Conservation (phyloP, 2,797 vertebrate genomes). For the Ciconia nigra region DNA sequence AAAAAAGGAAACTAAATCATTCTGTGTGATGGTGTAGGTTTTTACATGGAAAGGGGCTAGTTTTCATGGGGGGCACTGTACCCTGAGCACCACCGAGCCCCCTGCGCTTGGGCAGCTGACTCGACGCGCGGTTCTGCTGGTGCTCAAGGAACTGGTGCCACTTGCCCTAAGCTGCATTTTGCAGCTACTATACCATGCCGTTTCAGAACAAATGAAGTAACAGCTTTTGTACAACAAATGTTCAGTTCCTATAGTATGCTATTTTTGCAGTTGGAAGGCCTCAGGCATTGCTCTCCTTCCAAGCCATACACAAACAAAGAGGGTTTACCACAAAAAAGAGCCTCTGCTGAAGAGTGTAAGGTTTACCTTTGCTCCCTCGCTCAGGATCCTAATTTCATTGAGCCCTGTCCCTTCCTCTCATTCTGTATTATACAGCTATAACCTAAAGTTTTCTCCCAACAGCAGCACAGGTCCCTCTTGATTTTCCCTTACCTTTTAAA, state of each 20-base stretch:
- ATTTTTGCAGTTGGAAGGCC: slow-evolving; percentile 68
- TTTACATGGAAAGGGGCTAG: not conserved
- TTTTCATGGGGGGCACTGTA: not conserved
- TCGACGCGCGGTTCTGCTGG: fast-evolving
- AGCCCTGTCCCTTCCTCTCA: slow-evolving; percentile 16
- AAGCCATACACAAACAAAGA: slow-evolving; percentile 55
- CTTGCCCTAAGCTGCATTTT: not conserved
- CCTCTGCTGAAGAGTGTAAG: slow-evolving; percentile 11
- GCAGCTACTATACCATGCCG: not conserved
- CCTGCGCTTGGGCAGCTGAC: fast-evolving
- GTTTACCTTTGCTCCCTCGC: slow-evolving; percentile 23
- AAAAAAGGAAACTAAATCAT: not conserved
- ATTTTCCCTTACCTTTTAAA: not conserved
- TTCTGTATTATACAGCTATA: not conserved
- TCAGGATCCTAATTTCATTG: slow-evolving; percentile 33
- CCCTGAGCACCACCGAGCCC: not conserved
- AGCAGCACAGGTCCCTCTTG: not conserved
- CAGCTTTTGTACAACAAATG: slow-evolving; percentile 59
- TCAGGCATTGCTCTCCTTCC: slow-evolving; percentile 32
- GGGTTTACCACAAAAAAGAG: slow-evolving; percentile 48
- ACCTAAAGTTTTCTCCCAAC: not conserved
- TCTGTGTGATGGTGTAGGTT: not conserved
- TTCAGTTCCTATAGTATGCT: slow-evolving; percentile 57
- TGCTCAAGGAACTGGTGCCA: not conserved
- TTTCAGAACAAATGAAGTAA: slow-evolving; percentile 68